Base-by-base conservation (phyloP, 1,140 invertebrate species). In the Polypedilum vanderplanki region DNA sequence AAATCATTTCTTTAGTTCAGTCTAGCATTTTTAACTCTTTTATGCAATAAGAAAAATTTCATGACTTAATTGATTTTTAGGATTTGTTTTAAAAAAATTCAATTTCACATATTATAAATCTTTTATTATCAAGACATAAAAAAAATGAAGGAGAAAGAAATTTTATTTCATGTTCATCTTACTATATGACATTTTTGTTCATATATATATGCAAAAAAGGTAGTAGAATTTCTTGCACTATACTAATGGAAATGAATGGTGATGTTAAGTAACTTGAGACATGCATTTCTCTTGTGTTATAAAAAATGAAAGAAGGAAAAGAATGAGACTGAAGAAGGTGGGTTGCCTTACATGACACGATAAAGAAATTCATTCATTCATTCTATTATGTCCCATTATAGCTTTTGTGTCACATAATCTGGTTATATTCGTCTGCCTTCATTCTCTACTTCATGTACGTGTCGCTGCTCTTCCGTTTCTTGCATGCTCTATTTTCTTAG, bases 351-450 rank as follows among this genome's bases (percentile, higher is more conserved):
- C 46, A 57, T 57, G 46, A 57, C 46, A 57, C 46, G 15, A 12
- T 33, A n/a, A 12, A 57, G 46, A 57, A 57, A 57, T 57, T 57
- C 46, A 57, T 57, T 46, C 41, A 46, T 46, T 57, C 46, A 12
- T 57, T 57, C 46, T n/a, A 57, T 57, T 57, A 57, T 57, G 46
- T 57, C n/a, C 46, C 46, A 57, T 57, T 57, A 57, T 57, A 57
- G 46, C 46, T 57, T 57, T 57, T 57, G 46, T 57, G 46, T 57
- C 46, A 57, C 46, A 57, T 57, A 57, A 57, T 57, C 46, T 57
- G 46, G 46, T 57, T 57, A 57, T 57, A 12, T 57, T 57, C 46
- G 46, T n/a, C 46, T 57, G 12, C 46, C 46, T 57, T 57, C 46
- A 57, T 57, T 57, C 46, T 57, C 15, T 57, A 12, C n/a, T 57